Evolutionary conservation across 1,140 invertebrate genomes (phyloP).

Genomic region (Macrobrachium nipponense): DNA sequence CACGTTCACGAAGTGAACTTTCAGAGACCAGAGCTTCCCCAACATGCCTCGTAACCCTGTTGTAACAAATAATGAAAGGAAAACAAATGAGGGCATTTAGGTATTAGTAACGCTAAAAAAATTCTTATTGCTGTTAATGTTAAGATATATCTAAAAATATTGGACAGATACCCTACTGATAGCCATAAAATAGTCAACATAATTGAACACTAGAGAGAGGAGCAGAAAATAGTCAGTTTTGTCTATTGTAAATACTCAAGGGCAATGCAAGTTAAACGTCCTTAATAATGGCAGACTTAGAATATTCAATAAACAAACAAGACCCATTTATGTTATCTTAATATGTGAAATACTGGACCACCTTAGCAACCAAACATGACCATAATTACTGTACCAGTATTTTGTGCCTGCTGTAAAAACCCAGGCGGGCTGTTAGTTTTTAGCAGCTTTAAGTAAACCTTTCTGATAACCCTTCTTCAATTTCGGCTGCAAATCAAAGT

Average conservation of each 20-base stretch:
- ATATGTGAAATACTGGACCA: too few relatives aligned
- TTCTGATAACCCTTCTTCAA: constrained; percentile 95
- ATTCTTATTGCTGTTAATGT: too few relatives aligned
- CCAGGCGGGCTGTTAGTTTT: constrained; percentile 89
- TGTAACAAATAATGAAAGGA: not conserved
- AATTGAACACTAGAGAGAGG: too few relatives aligned
- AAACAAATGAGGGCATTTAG: not conserved
- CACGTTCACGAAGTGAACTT: constrained; percentile 80
- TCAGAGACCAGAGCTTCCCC: constrained; percentile 91
- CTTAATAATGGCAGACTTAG: too few relatives aligned
- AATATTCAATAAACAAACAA: too few relatives aligned
- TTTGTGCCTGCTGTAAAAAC: constrained; percentile 84
- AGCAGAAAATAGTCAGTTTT: too few relatives aligned
- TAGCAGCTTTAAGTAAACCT: constrained; percentile 96
- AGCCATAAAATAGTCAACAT: too few relatives aligned
- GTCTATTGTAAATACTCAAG: too few relatives aligned
- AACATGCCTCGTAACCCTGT: constrained; percentile 93
- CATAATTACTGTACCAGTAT: constrained; percentile 79
- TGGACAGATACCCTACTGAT: too few relatives aligned
- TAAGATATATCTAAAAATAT: too few relatives aligned
- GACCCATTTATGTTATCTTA: too few relatives aligned
- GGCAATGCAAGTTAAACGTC: too few relatives aligned
- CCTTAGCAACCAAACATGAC: not conserved
- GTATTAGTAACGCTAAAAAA: not conserved
- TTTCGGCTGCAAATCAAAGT: constrained; percentile 95